Conservation (phyloP, 2,797 vertebrate species). For the Chelmon rostratus region DNA sequence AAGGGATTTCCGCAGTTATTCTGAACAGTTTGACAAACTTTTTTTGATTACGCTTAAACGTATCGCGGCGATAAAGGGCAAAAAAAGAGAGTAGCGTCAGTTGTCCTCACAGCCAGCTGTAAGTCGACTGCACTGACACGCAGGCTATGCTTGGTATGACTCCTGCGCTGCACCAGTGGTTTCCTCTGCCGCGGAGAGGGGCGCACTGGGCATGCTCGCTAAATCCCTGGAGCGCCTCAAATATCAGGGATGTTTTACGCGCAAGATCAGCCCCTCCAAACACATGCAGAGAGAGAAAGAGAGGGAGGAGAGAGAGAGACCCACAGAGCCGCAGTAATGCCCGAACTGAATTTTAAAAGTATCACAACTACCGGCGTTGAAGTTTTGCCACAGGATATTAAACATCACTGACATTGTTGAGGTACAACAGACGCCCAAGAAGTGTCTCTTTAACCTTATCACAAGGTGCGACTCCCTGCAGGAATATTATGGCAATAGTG, state of each 20-base stretch:
- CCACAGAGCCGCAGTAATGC: slow-evolving; percentile 10
- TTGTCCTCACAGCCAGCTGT: slow-evolving; percentile 95
- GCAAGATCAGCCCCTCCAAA: slow-evolving; percentile 84
- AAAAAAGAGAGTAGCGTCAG: slow-evolving; percentile 78
- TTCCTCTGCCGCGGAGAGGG: slow-evolving; percentile 72
- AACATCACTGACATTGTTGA: slow-evolving; percentile 1
- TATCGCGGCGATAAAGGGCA: slow-evolving; percentile 40
- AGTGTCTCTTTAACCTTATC: background rate
- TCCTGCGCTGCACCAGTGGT: slow-evolving; percentile 80
- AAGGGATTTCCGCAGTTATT: slow-evolving; percentile 18
- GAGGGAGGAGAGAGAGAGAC: slow-evolving; percentile 13
- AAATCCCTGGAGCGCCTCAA: slow-evolving; percentile 87
- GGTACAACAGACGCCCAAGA: background rate
- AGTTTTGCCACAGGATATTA: slow-evolving; percentile 7
- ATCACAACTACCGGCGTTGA: background rate
- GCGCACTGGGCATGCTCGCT: slow-evolving; percentile 86
- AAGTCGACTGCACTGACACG: slow-evolving; percentile 93
- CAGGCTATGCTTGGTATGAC: slow-evolving; percentile 90
- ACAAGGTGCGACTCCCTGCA: background rate
- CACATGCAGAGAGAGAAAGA: slow-evolving; percentile 42
- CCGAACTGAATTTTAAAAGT: background rate
- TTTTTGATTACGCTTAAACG: slow-evolving; percentile 1
- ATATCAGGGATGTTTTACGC: slow-evolving; percentile 89
- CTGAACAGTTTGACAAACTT: slow-evolving; percentile 23
- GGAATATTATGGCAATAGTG: background rate